Evolutionary conservation across 2,113 vertebrate genomes (phyloP).

Genomic region (Pangasianodon hypophthalmus): DNA sequence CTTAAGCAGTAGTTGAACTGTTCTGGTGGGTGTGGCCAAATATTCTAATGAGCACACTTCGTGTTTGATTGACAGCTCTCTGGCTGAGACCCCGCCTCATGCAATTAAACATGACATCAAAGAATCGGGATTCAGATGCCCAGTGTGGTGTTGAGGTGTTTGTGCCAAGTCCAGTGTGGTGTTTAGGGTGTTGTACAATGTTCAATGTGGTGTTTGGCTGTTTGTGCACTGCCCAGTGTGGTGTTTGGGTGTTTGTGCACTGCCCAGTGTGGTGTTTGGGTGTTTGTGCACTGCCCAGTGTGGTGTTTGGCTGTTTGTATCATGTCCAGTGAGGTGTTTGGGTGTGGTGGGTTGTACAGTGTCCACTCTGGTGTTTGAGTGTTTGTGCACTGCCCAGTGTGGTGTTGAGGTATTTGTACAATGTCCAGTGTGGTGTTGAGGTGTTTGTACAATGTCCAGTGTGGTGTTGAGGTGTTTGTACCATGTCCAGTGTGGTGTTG

Average conservation of each 20-base stretch:
- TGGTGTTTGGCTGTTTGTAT: background rate
- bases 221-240: no score
- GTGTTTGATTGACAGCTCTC: no score
- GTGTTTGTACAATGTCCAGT: background rate
- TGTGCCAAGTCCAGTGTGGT: background rate
- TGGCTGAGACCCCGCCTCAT: no score
- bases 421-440: background rate
- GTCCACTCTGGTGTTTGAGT: background rate
- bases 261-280: background rate
- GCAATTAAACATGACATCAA: no score
- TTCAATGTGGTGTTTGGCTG: no score
- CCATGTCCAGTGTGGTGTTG: background rate
- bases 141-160: background rate
- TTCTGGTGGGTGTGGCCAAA: background rate
- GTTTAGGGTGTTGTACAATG: no score
- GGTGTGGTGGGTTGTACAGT: background rate
- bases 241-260: background rate
- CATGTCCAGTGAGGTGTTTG: background rate
- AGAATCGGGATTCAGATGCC: background rate
- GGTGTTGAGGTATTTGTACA: background rate
- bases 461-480: background rate
- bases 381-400: background rate
- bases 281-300: background rate
- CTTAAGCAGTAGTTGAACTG: background rate
- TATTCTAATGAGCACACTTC: background rate